Evolutionary conservation across 2,888 invertebrate genomes (phyloP).

Genomic region (Eucera pruinosa): DNA sequence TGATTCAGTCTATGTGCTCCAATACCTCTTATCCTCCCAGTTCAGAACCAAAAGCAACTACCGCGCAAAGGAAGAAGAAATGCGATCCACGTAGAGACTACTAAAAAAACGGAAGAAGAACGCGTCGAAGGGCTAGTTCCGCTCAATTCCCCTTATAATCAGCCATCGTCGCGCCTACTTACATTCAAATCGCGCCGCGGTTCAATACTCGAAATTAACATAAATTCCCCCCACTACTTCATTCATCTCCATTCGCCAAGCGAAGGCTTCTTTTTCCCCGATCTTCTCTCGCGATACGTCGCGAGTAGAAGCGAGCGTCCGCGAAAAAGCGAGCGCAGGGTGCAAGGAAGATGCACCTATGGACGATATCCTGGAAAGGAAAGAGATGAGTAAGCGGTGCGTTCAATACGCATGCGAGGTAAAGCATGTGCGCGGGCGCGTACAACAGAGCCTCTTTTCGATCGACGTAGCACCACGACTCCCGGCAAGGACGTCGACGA

Average conservation of each 20-base stretch:
- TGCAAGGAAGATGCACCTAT: background rate
- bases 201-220: constrained; percentile 52
- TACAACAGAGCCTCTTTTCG: constrained; percentile 80
- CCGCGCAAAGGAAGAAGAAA: too few relatives aligned
- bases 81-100: too few relatives aligned
- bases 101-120: too few relatives aligned
- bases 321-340: constrained; percentile 2
- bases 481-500: constrained; percentile 28
- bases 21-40: too few relatives aligned
- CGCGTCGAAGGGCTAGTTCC: background rate
- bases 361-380: background rate
- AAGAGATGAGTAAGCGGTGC: constrained; percentile 35
- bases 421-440: constrained; percentile 78
- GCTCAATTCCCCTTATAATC: constrained; percentile 38
- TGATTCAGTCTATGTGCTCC: too few relatives aligned
- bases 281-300: constrained; percentile 8
- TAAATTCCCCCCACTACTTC: constrained; percentile 50
- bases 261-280: background rate
- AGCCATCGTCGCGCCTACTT: constrained; percentile 29
- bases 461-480: constrained; percentile 76
- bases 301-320: constrained; percentile 10
- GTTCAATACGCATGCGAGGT: constrained; percentile 83
- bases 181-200: constrained; percentile 27
- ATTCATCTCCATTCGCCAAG: constrained; percentile 35
- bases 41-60: too few relatives aligned